Conservation (phyloP, 2,797 vertebrate genomes). For the Babyrousa celebensis region DNA sequence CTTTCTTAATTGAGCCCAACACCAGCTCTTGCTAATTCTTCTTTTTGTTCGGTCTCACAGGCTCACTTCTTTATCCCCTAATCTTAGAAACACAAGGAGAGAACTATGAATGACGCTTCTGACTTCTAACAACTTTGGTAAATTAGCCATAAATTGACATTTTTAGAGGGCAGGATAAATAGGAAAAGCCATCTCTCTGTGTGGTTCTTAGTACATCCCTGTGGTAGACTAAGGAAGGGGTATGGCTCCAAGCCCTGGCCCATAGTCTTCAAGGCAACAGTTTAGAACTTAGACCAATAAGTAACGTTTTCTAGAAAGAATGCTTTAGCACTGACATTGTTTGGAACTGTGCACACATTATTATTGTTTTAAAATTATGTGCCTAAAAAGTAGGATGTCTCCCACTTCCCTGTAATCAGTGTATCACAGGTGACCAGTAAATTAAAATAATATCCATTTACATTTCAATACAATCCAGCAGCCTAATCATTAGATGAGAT, state of each 20-base stretch:
- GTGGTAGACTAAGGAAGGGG: neutral
- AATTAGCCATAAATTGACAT: neutral
- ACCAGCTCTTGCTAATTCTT: neutral
- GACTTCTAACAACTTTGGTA: neutral
- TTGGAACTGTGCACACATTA: neutral
- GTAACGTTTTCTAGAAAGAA: neutral
- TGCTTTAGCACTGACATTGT: neutral
- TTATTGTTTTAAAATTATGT: neutral
- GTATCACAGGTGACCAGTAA: no score
- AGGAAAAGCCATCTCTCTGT: neutral
- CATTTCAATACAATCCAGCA: neutral
- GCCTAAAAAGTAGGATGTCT: neutral
- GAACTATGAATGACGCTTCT: neutral
- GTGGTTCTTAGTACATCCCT: neutral
- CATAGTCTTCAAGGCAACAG: no score
- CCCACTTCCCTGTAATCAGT: neutral
- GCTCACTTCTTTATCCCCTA: neutral
- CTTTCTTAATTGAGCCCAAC: neutral
- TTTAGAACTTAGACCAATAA: neutral
- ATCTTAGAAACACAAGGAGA: constrained; percentile 3
- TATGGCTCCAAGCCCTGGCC: no score
- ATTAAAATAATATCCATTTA: neutral
- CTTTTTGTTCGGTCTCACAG: neutral
- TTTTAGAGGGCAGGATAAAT: neutral
- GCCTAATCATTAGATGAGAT: neutral